Evolutionary conservation across 2,113 vertebrate genomes (phyloP), one percentile per base, ranked within the genome.

Genomic region (Bagarius yarrelli): DNA sequence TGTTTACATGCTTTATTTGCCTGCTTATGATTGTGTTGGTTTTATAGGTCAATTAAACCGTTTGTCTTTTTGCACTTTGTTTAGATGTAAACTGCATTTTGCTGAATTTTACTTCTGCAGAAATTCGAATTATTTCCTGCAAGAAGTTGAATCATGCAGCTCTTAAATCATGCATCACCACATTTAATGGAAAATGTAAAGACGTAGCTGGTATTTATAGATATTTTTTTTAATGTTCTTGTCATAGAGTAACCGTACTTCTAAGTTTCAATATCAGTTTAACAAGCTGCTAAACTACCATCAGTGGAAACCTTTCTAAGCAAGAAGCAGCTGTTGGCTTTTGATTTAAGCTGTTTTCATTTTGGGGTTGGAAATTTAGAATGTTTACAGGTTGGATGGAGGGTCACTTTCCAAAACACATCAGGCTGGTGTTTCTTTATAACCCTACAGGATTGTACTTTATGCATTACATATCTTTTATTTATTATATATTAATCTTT

Each of bases 251-350:
- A 50, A 21, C 19, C 50, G 15, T 15, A 34, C n/a, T 34, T 6
- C 36, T 8, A 40, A 82, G 84, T 85, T 85, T 85, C 81, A 80
- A 9, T 71, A 83, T 80, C 76, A 84, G 53, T 84, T 23, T 69
- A 60, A 50, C 40, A 73, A 36, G 57, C 81, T 47, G 23, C 13
- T 80, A 40, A 66, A 40, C 34, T 76, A 8, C 50, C 63, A 30
- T 83, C 84, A 80, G 34, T 64, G 80, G 76, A 85, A 79, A 76
- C 12, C 23, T 5, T 4, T 1, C 27, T 36, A 74, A 71, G 55
- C 8, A 14, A 55, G 2, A 75, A 61, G 59, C 18, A 32, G 23
- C 27, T 25, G 23, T 47, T 82, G 21, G 53, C 63, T 70, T 80
- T 50, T 52, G 19, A 52, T 60, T 47, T 47, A 21, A 72, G 21